Evolutionary conservation across 2,797 vertebrate species (phyloP).

Genomic region (Margarornis squamiger): DNA sequence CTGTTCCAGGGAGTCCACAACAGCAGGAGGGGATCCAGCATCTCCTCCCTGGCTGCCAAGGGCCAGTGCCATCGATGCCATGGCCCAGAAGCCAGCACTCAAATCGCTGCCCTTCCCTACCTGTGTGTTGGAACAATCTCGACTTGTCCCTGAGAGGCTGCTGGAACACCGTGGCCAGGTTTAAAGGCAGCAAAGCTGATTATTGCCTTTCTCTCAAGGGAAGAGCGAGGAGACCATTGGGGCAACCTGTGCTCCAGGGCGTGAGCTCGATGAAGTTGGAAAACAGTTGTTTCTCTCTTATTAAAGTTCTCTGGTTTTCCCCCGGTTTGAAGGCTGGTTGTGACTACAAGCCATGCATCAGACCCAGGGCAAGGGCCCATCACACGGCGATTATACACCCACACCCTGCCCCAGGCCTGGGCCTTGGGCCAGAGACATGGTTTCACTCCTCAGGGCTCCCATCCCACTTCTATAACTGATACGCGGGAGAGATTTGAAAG

Average conservation of each 20-base stretch:
- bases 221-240: background rate
- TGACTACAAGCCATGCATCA: background rate
- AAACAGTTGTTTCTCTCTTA: background rate
- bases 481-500: background rate
- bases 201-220: background rate
- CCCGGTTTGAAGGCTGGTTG: background rate
- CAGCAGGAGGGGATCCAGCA: background rate
- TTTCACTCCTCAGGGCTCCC: background rate
- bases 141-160: background rate
- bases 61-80: background rate
- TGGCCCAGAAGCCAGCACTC: fast-evolving
- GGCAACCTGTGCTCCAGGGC: background rate
- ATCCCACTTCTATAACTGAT: background rate
- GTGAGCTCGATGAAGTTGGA: background rate
- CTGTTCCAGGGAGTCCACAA: background rate
- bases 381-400: background rate
- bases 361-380: background rate
- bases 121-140: background rate
- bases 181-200: conserved; percentile 8
- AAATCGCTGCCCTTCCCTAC: background rate
- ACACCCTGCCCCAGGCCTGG: background rate
- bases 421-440: background rate
- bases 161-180: fast-evolving
- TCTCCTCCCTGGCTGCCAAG: background rate
- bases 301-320: background rate